These are phyloP conservation scores for Parotocinclus haroldoi DNA, from an alignment of 2,797 vertebrate species.

Conservation along the genomic window DNA sequence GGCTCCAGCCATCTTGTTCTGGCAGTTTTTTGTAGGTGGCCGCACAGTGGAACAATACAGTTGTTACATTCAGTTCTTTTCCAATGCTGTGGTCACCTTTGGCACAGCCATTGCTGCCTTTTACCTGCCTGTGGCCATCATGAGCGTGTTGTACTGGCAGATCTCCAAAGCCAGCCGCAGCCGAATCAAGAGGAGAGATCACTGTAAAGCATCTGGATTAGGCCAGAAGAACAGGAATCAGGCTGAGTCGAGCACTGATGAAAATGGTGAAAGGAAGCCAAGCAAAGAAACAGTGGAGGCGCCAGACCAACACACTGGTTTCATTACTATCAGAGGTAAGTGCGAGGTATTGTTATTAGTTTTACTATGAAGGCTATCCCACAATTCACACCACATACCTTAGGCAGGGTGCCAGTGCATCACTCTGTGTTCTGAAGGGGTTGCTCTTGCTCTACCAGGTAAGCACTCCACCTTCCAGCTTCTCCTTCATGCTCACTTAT, in stretches of 20 bases:
- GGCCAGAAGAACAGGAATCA: slow-evolving; percentile 63
- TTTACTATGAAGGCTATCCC: too few species aligned
- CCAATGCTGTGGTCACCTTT: slow-evolving; percentile 89
- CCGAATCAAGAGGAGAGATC: slow-evolving; percentile 67
- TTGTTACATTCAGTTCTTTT: slow-evolving; percentile 96
- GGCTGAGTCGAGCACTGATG: slow-evolving; percentile 1
- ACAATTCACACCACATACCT: too few species aligned
- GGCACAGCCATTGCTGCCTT: slow-evolving; percentile 94
- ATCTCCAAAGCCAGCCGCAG: slow-evolving; percentile 93
- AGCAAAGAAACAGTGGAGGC: slow-evolving; percentile 19
- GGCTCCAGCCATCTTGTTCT: slow-evolving; percentile 96
- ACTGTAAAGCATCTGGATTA: slow-evolving; percentile 66
- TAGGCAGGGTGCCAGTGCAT: too few species aligned
- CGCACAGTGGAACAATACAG: slow-evolving; percentile 77
- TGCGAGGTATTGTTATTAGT: too few species aligned
- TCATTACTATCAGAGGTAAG: slow-evolving; percentile 38
- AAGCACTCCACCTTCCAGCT: too few species aligned
- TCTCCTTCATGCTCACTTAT: too few species aligned
- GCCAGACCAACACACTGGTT: slow-evolving; percentile 13
- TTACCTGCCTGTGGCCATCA: slow-evolving; percentile 94
- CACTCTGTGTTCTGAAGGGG: too few species aligned
- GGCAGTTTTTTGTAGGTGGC: slow-evolving; percentile 90
- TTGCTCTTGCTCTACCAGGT: too few species aligned
- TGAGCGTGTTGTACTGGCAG: slow-evolving; percentile 92
- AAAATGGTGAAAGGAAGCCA: slow-evolving; percentile 4